These are phyloP conservation scores for Engystomops pustulosus DNA, from an alignment of 2,113 vertebrate species.

Conservation along the genomic window DNA sequence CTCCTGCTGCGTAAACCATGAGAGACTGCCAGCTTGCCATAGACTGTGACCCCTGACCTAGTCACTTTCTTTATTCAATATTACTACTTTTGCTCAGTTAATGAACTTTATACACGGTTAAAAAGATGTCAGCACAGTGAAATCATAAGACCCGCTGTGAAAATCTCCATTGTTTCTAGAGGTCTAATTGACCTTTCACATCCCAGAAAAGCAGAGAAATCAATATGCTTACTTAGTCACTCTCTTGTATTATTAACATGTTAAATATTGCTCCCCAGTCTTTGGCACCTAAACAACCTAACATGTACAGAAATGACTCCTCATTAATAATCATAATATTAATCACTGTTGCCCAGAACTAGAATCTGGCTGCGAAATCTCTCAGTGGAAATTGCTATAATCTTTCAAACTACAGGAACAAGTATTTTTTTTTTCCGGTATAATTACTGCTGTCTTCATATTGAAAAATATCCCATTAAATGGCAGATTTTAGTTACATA, in stretches of 20 bases:
- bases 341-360: conserved; percentile 95
- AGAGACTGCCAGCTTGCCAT: conserved; percentile 70
- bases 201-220: conserved; percentile 77
- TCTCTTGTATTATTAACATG: conserved; percentile 84
- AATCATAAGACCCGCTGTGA: conserved; percentile 76
- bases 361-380: conserved; percentile 97
- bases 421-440: conserved; percentile 91
- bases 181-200: conserved; percentile 83
- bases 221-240: conserved; percentile 78
- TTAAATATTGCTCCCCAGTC: conserved; percentile 74
- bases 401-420: conserved; percentile 93
- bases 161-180: conserved; percentile 76
- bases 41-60: conserved; percentile 71
- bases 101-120: conserved; percentile 76
- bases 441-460: conserved; percentile 97
- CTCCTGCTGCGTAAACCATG: conserved; percentile 64
- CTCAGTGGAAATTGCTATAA: conserved; percentile 98
- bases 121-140: conserved; percentile 73
- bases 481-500: conserved; percentile 89
- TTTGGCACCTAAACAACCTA: conserved; percentile 81
- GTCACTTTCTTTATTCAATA: conserved; percentile 69
- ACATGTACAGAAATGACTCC: conserved; percentile 89
- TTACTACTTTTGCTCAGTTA: conserved; percentile 74
- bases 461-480: conserved; percentile 98
- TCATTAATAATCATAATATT: conserved; percentile 96